Conservation (phyloP, 1,140 invertebrate species). For the Hydropsyche tenuis region DNA sequence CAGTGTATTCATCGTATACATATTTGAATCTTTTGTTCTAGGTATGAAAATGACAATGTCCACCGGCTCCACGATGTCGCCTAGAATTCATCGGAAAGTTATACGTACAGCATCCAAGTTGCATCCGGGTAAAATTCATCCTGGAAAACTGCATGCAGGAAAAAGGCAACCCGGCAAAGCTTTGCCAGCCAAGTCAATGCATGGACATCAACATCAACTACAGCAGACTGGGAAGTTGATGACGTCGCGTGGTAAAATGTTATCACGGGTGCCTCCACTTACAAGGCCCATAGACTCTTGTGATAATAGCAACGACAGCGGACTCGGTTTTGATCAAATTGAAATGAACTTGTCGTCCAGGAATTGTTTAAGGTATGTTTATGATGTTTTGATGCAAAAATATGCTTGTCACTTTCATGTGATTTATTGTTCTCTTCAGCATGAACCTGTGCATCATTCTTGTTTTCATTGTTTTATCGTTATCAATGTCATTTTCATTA, state of each 20-base stretch:
- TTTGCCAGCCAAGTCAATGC: constrained; percentile 56
- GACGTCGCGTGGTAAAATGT: constrained; percentile 28
- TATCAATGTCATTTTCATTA: constrained; percentile 1
- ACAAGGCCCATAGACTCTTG: constrained; percentile 59
- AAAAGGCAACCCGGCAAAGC: constrained; percentile 58
- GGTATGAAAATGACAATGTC: constrained; percentile 75
- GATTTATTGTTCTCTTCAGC: not conserved
- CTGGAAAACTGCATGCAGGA: constrained; percentile 60
- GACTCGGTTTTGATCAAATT: constrained; percentile 75
- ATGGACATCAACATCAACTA: constrained; percentile 57
- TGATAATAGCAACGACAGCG: constrained; percentile 86
- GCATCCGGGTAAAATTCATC: constrained; percentile 64
- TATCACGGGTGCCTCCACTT: constrained; percentile 56
- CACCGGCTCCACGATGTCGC: constrained; percentile 67
- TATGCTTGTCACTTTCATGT: not conserved
- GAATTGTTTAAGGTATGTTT: constrained; percentile 39
- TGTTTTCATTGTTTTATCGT: not conserved
- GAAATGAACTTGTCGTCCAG: constrained; percentile 49
- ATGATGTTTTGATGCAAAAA: not conserved
- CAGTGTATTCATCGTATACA: constrained; percentile 37
- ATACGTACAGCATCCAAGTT: constrained; percentile 61
- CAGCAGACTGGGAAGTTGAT: constrained; percentile 47
- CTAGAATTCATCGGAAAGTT: constrained; percentile 67
- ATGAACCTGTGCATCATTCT: constrained; percentile 4
- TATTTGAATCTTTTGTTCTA: constrained; percentile 54